phyloP scores from a whole-genome alignment of 2,113 vertebrate genomes.

The Xiphophorus hellerii region DNA sequence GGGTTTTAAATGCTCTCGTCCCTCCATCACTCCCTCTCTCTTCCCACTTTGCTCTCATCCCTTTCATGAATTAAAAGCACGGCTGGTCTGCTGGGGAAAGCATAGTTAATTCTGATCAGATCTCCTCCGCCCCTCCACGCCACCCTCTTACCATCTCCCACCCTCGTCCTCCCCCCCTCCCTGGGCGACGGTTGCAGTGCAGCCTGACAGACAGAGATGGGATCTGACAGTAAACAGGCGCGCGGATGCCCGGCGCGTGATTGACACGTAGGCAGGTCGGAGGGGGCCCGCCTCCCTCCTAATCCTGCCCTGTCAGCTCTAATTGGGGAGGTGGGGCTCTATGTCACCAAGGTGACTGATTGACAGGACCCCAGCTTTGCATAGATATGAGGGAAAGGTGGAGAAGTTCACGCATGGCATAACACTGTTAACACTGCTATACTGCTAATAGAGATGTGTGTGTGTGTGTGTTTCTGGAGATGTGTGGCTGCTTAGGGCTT shows the following conservation, averaged over 20 bases:
- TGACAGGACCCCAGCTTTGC: slow-evolving; percentile 87
- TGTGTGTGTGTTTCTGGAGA: slow-evolving; percentile 31
- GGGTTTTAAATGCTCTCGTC: slow-evolving; percentile 81
- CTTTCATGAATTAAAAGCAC: slow-evolving; percentile 86
- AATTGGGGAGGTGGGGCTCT: slow-evolving; percentile 86
- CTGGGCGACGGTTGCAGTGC: slow-evolving; percentile 76
- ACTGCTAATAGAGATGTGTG: slow-evolving; percentile 81
- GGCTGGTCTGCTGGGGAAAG: slow-evolving; percentile 80
- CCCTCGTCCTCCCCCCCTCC: slow-evolving; percentile 68
- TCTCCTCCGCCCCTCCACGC: slow-evolving; percentile 65
- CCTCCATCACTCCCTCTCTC: slow-evolving; percentile 72
- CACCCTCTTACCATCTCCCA: slow-evolving; percentile 21
- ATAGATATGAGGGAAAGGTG: slow-evolving; percentile 84
- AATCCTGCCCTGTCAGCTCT: slow-evolving; percentile 88
- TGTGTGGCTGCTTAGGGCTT: slow-evolving; percentile 31
- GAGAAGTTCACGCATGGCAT: slow-evolving; percentile 75
- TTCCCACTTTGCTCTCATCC: slow-evolving; percentile 76
- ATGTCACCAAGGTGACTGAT: slow-evolving; percentile 85
- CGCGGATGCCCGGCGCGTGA: slow-evolving; percentile 82
- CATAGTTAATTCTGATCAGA: slow-evolving; percentile 86
- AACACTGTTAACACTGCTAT: slow-evolving; percentile 78
- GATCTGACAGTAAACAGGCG: slow-evolving; percentile 87
- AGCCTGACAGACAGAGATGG: slow-evolving; percentile 85
- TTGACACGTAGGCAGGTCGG: slow-evolving; percentile 84
- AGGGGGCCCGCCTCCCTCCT: slow-evolving; percentile 81